Evolutionary conservation across 2,113 vertebrate genomes (phyloP).

Genomic region (Ivindomyrus marchei): DNA sequence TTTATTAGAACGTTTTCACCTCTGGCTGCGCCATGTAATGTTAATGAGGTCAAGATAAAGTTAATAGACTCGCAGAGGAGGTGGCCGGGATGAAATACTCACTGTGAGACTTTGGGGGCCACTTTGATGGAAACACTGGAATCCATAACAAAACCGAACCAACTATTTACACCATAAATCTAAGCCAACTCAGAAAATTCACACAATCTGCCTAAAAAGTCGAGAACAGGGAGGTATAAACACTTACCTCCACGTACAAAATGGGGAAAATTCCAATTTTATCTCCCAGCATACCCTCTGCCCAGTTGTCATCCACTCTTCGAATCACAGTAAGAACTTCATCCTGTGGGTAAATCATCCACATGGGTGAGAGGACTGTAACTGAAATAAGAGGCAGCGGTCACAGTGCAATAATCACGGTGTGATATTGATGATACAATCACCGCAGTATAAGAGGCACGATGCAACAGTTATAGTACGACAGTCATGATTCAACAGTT

Average conservation of each 20-base stretch:
- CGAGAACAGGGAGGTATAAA: not conserved
- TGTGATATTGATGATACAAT: not conserved
- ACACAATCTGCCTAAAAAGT: not conserved
- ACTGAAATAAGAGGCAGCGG: not conserved
- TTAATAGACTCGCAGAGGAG: conserved; percentile 3
- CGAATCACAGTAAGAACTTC: conserved; percentile 96
- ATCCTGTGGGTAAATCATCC: conserved; percentile 67
- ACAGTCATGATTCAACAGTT: not conserved
- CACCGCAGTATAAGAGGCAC: not conserved
- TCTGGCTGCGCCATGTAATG: not conserved
- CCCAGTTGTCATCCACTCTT: conserved; percentile 98
- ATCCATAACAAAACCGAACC: not conserved
- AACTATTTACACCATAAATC: not conserved
- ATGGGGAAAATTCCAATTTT: conserved; percentile 97
- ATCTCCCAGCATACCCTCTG: conserved; percentile 97
- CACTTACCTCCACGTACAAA: conserved; percentile 90
- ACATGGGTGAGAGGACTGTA: conserved; percentile 29
- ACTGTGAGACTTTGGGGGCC: not conserved
- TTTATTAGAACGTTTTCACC: conserved; percentile 6
- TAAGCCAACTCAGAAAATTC: not conserved
- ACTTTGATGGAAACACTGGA: not conserved
- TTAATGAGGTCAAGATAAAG: conserved; percentile 20
- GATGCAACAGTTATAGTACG: not conserved
- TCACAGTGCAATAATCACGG: not conserved
- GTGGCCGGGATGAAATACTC: not conserved